Percentiles rank a stretch among this genome's conserved stretches.
phyloP scores from a whole-genome alignment of 2,797 vertebrate genomes.

The Acanthis flammea region DNA sequence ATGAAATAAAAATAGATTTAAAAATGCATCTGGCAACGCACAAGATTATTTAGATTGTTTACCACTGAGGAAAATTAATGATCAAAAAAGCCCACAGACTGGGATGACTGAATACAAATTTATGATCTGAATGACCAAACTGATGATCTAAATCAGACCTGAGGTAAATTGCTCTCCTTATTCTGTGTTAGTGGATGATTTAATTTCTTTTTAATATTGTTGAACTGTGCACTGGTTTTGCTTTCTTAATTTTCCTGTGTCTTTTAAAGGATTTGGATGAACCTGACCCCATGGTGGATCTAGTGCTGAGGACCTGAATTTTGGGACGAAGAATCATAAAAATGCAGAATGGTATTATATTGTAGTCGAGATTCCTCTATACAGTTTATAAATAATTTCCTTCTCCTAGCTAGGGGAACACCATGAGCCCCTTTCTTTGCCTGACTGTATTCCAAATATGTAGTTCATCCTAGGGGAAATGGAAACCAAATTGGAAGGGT shows the following conservation, averaged over 20 bases:
- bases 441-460: neutral
- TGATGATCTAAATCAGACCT: conserved; percentile 35
- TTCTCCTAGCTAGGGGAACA: neutral
- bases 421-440: neutral
- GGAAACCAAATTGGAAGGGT: neutral
- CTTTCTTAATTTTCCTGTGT: neutral
- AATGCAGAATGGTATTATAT: neutral
- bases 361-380: too few species aligned
- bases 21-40: conserved; percentile 79
- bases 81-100: conserved; percentile 74
- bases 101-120: conserved; percentile 72
- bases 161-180: conserved; percentile 62
- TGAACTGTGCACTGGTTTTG: neutral
- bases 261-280: conserved; percentile 79
- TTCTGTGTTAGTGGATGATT: neutral
- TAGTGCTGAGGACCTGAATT: neutral
- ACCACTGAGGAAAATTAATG: conserved; percentile 77
- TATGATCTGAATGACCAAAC: conserved; percentile 62
- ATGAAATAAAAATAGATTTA: conserved; percentile 79
- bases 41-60: conserved; percentile 84
- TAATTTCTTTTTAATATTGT: neutral
- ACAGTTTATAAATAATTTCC: neutral
- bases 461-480: neutral
- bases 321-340: neutral
- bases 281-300: neutral